Evolutionary conservation across 2,888 invertebrate species (phyloP), one percentile per base, ranked within the genome.

Genomic region (Drosophila gaucha): DNA sequence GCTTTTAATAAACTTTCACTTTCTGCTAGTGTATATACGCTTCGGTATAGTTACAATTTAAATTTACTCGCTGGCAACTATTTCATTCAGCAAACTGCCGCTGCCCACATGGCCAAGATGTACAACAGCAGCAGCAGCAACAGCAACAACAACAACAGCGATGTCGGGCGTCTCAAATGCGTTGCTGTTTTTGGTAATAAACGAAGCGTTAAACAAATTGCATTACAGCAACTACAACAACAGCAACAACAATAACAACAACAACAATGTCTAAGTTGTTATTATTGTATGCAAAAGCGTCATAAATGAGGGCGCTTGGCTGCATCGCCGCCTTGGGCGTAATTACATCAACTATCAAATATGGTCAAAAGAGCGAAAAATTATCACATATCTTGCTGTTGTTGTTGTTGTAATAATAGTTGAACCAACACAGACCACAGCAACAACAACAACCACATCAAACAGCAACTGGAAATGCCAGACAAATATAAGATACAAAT

Each of bases 171-270:
- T 36, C 59, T 63, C 64, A 59, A 82, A 75, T 79, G 77, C 59
- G 67, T 60, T 75, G 76, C 86, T 87, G 73, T 80, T 86, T 85
- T 74, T 75, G 87, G 79, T 82, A 85, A 88, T 88, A 85, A 85
- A 85, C 85, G 85, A 85, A 85, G 85, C 85, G 85, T 85, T 88
- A 88, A 85, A 86, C 89, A 85, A 88, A 88, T 88, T 85, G 89
- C 89, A 88, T 76, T 85, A 85, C 79, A 84, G 55, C 84, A 78
- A 69, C 65, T 38, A 55, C 59, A 43, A 43, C 58, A 28, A 30
- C 44, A 63, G 35, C 58, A 39, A 44, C 67, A 47, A 50, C 57
- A 50, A 55, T 57, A 52, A 67, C 44, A 72, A 35, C 38, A 36
- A 24, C 49, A 18, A 36, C 35, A 47, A 20, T 35, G 14, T 58